Base-by-base conservation (phyloP, 2,113 vertebrate species). In the Barbus barbus region DNA sequence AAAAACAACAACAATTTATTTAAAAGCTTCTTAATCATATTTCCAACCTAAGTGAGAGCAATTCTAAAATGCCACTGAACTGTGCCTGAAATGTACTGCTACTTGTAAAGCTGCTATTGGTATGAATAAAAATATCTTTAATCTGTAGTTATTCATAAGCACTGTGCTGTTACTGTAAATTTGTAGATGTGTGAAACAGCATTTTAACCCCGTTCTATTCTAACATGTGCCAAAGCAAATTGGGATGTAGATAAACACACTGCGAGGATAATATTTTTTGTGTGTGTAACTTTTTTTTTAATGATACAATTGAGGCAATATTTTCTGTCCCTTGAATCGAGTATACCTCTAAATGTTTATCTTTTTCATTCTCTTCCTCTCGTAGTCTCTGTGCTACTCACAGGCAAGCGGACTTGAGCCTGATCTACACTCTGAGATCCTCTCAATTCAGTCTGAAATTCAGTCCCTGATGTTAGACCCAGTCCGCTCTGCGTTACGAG, bases 401-500 rank as follows among this genome's bases (percentile, higher is more conserved):
- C 89, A 93, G 72, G 87, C 91, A 26, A 81, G 61, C 13, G 72
- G 76, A 28, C 92, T 93, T 78, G 93, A 96, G 87, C 85, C 89
- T 28, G 89, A 90, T 26, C 93, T 96, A 74, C 94, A 71, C 80
- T 91, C 87, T 82, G 94, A 96, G 83, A 92, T 97, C 78, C 90
- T 94, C 81, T 88, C 89, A 41, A 89, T 95, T 81, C 94, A 95
- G 91, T 90, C 91, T 14, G 94, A 97, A 48, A 91, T 97, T 63
- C 88, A 94, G 83, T 87, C 71, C 51, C 88, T 97, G 80, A 94
- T 93, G 81, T 90, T 87, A 1, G 94, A 94, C 84, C 92, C 90
- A 9, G 91, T 98, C 28, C 94, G 95, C 67, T 91, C 89, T 5
- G 83, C 95, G 31, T 89, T 98, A 14, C 94, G 93, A 83, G 93